Percentiles rank a stretch among this genome's conserved stretches.
Conservation (phyloP, 2,113 vertebrate genomes). For the Lepidothrix coronata region DNA sequence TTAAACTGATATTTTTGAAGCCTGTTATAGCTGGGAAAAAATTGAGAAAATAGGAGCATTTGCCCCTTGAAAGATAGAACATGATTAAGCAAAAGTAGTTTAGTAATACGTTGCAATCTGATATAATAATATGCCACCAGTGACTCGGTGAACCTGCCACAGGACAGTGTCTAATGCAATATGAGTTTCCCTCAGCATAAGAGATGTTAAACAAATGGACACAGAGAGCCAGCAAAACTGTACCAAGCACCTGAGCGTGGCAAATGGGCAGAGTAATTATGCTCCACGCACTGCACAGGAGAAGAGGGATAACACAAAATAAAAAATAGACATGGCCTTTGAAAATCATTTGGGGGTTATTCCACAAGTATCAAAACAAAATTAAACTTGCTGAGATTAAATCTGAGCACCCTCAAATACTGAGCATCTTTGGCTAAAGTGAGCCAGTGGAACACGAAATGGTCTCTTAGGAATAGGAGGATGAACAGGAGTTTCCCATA, state of each 20-base stretch:
- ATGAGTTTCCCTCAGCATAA: neutral
- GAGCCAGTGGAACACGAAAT: neutral
- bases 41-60: neutral
- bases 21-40: neutral
- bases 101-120: neutral
- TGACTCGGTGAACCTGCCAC: neutral
- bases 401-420: neutral
- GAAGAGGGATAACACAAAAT: neutral
- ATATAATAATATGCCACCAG: neutral
- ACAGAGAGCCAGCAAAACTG: neutral
- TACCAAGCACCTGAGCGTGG: neutral
- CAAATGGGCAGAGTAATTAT: neutral
- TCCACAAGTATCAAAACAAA: neutral
- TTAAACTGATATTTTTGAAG: neutral
- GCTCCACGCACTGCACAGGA: neutral
- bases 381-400: neutral
- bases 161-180: neutral
- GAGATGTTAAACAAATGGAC: neutral
- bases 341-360: neutral
- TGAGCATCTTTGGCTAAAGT: neutral
- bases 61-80: neutral
- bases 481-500: neutral
- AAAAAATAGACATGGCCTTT: neutral
- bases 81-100: neutral
- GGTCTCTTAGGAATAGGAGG: neutral